Base-by-base conservation (phyloP, 2,797 vertebrate genomes). In the Sebastes aleutianus region DNA sequence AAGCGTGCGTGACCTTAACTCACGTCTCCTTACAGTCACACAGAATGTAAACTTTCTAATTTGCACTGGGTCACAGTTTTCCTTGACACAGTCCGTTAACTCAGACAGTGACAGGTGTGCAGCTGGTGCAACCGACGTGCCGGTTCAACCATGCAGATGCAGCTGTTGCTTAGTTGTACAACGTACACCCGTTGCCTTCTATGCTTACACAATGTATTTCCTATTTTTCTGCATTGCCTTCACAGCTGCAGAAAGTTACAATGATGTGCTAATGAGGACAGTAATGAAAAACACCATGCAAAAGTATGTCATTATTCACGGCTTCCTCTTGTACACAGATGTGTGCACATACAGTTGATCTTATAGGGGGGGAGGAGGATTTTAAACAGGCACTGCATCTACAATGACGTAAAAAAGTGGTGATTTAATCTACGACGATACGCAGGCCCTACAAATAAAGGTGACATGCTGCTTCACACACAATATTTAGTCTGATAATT, bases 61-160 rank as follows among this genome's bases (percentile, higher is more conserved):
- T 62, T 68, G 43, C 13, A 64, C 9, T 62, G 43, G 43, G 20
- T 75, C n/a, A 66, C 50, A 53, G 34, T 68, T 70, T 68, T 61
- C 56, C 16, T 64, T 31, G 4, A 26, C 61, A 57, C 57, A 61
- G 66, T 50, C 53, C 1, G 22, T 83, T 77, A 70, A 32, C 26
- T 57, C 50, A 9, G 62, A 24, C n/a, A 64, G 43, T 18, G 36
- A 71, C 86, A 90, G 84, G 57, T 85, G 82, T 5, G 32, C 32
- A 69, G 22, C 58, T 62, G 77, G 78, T 34, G 31, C 58, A 65
- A 12, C 43, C 43, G 5, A 6, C 16, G 31, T 29, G 16, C 2
- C 65, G 16, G 74, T 20, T 78, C 18, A 78, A 29, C 61, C 36
- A 64, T 13, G 39, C 13, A 75, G 27, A 79, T 16, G 61, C 76